Evolutionary conservation across 2,113 vertebrate species (phyloP).

Genomic region (Apteryx mantelli): DNA sequence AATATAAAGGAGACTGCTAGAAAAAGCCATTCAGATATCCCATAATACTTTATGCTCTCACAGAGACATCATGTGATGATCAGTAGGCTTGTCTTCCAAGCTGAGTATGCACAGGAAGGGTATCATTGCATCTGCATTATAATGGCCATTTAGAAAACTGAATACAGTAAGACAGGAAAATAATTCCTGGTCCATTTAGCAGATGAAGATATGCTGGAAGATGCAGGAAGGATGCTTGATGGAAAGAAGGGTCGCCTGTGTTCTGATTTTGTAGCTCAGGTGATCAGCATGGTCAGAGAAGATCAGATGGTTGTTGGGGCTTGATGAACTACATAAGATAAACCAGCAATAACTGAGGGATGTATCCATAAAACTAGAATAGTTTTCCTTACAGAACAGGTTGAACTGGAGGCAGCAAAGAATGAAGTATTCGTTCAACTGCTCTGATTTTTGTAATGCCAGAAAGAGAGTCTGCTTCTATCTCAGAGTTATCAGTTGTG

Average conservation of each 20-base stretch:
- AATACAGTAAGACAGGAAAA: neutral
- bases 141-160: neutral
- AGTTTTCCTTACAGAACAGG: neutral
- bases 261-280: neutral
- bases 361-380: neutral
- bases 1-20: neutral
- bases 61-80: neutral
- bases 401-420: neutral
- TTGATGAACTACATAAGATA: neutral
- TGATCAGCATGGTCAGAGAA: neutral
- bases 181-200: neutral
- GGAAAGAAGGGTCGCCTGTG: neutral
- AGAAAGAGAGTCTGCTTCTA: neutral
- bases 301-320: neutral
- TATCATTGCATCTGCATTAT: neutral
- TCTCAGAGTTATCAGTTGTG: neutral
- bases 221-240: neutral
- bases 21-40: neutral
- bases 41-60: neutral
- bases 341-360: neutral
- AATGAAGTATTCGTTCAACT: neutral
- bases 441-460: accelerated
- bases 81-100: neutral
- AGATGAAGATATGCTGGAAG: neutral
- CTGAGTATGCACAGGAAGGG: too few species aligned